Evolutionary conservation across 1,140 invertebrate species (phyloP), one percentile per base, ranked within the genome.

Genomic region (Zeugodacus cucurbitae): DNA sequence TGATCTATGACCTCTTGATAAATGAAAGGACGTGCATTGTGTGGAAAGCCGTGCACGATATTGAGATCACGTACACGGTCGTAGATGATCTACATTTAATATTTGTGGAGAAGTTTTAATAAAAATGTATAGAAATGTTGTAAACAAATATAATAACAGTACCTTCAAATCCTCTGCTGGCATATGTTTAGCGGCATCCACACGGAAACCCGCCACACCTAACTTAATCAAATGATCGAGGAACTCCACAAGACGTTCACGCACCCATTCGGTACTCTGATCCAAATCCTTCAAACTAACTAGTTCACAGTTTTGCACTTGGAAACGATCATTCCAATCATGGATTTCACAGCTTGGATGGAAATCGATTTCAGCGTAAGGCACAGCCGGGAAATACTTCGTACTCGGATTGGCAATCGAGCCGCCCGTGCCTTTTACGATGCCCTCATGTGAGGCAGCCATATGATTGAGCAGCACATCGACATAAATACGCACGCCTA

Each of bases 391-490:
- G 90, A 95, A 96, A 0, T 90, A 89, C 34, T 94, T 94, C 0
- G 91, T 91, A 0, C 90, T 59, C 2, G 95, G 93, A 29, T 95
- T 90, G 0, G 95, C 95, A 20, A 90, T 92, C 22, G 95, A 95
- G 14, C 96, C 96, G 34, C 90, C 95, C 1, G 95, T 95, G 44
- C 96, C 96, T 0, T 92, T 17, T 17, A 89, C 90, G 2, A 88
- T 85, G 8, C 90, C 89, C 7, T 67, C 89, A 67, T 89, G 90
- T 90, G 93, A 94, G 91, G 59, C 95, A 93, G n/a, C 95, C 98
- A 98, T 98, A 93, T 99, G 98, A 91, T 99, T 99, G 54, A 98
- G 94, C 3, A 99, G 95, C 0, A 96, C 95, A 93, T 99, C 98
- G 0, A 97, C 97, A 91, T 97, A 98, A 89, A 98, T 97, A 94